Evolutionary conservation across 2,113 vertebrate species (phyloP).

Genomic region (Turdus rufiventris): DNA sequence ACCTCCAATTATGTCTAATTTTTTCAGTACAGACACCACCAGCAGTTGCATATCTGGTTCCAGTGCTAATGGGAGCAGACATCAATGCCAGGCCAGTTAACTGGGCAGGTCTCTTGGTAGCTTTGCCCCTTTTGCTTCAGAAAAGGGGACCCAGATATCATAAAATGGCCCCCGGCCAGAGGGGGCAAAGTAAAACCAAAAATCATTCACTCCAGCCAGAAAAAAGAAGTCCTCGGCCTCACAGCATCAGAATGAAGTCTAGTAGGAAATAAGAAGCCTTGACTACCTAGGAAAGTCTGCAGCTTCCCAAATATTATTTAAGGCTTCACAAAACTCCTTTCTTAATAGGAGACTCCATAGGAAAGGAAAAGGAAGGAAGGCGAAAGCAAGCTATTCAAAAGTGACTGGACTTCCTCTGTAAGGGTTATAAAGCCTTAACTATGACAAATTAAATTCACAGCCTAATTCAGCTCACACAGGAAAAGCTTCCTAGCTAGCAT

Average conservation of each 20-base stretch:
- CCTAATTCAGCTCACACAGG: not conserved
- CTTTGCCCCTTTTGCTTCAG: not conserved
- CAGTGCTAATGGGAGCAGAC: not conserved
- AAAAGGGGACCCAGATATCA: not conserved
- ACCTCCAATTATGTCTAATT: not conserved
- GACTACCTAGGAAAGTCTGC: not conserved
- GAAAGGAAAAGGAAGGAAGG: not conserved
- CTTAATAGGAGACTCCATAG: not conserved
- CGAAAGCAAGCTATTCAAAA: not conserved
- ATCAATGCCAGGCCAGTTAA: not conserved
- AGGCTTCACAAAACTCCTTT: not conserved
- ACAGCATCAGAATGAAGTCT: not conserved
- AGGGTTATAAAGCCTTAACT: not conserved
- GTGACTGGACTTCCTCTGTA: not conserved
- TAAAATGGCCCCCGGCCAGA: not conserved
- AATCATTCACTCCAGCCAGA: not conserved
- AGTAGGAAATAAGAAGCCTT: not conserved
- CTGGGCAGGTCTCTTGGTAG: not conserved
- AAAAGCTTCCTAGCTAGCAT: not conserved
- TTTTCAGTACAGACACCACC: not conserved
- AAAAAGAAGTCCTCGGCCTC: not conserved
- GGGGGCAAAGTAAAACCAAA: not conserved
- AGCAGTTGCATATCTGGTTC: not conserved
- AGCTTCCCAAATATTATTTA: not conserved
- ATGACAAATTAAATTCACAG: not conserved